Base-by-base conservation (phyloP, 2,888 invertebrate species). In the Acrobasis repandana region DNA sequence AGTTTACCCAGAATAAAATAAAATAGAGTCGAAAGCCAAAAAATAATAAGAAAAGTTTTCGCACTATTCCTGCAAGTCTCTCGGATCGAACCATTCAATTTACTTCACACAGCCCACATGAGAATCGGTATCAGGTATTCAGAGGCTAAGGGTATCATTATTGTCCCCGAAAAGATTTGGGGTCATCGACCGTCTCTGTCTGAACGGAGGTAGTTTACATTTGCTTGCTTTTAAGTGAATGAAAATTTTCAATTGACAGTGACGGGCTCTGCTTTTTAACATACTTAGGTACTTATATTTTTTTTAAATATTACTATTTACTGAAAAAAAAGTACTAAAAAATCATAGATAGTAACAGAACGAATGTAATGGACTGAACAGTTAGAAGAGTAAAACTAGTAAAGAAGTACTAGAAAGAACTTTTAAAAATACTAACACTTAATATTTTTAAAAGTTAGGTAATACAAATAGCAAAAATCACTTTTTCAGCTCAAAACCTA, bases 151-250 rank as follows among this genome's bases (percentile, higher is more conserved):
- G 65, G 61, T 58, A 60, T 60, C 63, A 59, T 65, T 63, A 66
- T 62, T 59, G 64, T 63, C 63, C 66, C 65, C 62, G 16, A 52
- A 63, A 66, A 65, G 69, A 64, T 56, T 62, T 50, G 36, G 57
- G 49, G 67, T 64, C 69, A 61, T 61, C 58, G 65, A 47, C 63
- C 67, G n/a, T n/a, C n/a, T 60, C 46, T 51, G 49, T 60, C 61
- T 58, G 58, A 62, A 62, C 61, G 56, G 58, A 63, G 57, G 61
- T 65, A 66, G 63, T 65, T 63, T 61, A 65, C 64, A 65, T 66
- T 65, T 14, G 34, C 60, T 58, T 62, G 64, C 67, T 68, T 65
- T 67, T 66, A 67, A 64, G 57, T 61, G 48, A 62, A 69, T 66
- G 65, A 65, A 69, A 65, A 61, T 65, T 56, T 63, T 57, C 36